Evolutionary conservation across 2,797 vertebrate genomes (phyloP), one percentile per base, ranked within the genome.

Genomic region (Okamejei kenojei): DNA sequence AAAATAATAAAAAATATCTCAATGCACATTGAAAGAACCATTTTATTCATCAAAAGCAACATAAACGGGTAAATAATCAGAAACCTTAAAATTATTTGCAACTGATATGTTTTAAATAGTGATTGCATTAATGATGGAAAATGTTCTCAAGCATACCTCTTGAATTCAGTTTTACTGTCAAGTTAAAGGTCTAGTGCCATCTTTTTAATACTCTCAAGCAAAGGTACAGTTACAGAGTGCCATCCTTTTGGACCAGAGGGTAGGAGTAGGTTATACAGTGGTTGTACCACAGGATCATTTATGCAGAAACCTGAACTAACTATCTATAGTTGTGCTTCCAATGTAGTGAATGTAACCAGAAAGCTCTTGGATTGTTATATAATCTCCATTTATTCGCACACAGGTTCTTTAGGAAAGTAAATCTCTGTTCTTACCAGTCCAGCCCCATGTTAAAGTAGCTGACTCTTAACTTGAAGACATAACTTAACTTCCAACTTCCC

Each of bases 1-100:
- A 6, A 86, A 86, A 84, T 84, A 84, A 84, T 84, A 15, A 11
- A 84, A 84, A 84, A n/a, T 82, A 61, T 84, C 10, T 11, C 81
- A 82, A 11, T 10, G 15, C n/a, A 84, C 29, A 29, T 84, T 84
- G 58, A 7, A 84, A 61, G 26, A 84, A 61, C 23, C 26, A 29
- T 61, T 84, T 84, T 84, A 29, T 84, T 84, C 13, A 58, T 82
- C 54, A 82, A 29, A 61, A 61, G 26, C 23, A 84, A 15, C 23
- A 84, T 58, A 61, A 61, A 29, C 13, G 2, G 11, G 11, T 6
- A 84, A 58, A 84, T 61, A n/a, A 61, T 29, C 61, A 84, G 81
- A 61, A 21, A 26, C 10, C 54, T 84, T 84, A 58, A 84, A 13
- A 84, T 84, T 61, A 61, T 61, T 81, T 77, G 26, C 29, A 77